These are phyloP conservation scores for Mesitornis unicolor DNA, from an alignment of 2,113 vertebrate genomes.

Conservation along the genomic window DNA sequence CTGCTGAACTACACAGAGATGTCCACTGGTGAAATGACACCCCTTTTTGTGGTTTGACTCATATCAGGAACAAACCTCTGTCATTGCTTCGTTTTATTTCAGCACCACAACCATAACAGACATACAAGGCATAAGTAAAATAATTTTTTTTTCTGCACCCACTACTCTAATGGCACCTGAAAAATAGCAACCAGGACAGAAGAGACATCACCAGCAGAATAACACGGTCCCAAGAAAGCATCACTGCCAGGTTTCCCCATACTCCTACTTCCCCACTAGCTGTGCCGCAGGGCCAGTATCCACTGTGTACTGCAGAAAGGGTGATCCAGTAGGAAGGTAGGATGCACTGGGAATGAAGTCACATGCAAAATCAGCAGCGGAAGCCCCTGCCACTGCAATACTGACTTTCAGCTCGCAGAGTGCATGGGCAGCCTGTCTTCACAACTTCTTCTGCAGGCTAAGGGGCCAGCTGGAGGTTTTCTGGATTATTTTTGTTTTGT, in stretches of 20 bases:
- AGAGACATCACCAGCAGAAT: background rate
- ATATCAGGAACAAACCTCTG: background rate
- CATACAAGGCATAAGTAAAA: background rate
- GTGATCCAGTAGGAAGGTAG: constrained; percentile 37
- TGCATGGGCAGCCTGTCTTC: constrained; percentile 30
- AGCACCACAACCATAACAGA: background rate
- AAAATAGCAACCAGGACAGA: constrained; percentile 6
- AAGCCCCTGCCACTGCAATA: constrained; percentile 1
- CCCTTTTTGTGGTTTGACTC: background rate
- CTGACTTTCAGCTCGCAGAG: constrained; percentile 48
- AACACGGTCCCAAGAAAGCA: background rate
- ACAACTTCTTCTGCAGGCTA: constrained; percentile 45
- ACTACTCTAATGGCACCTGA: constrained; percentile 1
- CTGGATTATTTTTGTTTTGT: background rate
- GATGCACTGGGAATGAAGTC: constrained; percentile 36
- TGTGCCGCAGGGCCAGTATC: rapidly evolving
- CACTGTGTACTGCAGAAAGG: background rate
- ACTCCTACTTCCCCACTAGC: background rate
- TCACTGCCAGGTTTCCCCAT: background rate
- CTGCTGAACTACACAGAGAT: background rate
- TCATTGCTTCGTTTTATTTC: constrained; percentile 6
- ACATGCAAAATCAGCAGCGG: constrained; percentile 39
- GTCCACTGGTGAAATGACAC: background rate
- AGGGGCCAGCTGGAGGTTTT: constrained; percentile 32
- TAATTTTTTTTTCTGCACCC: background rate